These are phyloP conservation scores for Chironex yamaguchii DNA, from an alignment of 30 jellyfish, hydroid and myxozoan species.

Conservation along the genomic window DNA sequence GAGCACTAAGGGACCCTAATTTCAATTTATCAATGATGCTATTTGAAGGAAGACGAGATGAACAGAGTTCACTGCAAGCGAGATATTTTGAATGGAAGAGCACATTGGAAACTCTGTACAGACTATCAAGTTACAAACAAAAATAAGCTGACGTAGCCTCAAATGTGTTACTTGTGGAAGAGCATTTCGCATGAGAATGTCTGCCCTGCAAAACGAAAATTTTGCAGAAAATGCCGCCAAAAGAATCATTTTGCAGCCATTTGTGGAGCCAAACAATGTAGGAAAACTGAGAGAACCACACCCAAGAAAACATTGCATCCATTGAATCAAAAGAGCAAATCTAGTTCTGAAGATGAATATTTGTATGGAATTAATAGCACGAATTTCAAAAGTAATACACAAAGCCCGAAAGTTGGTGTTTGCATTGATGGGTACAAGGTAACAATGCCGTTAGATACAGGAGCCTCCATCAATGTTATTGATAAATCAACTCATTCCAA, in stretches of 20 bases:
- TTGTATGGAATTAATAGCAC: not conserved
- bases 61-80: not conserved
- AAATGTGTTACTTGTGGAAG: too few species aligned
- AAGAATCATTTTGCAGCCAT: not conserved
- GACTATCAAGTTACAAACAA: too few species aligned
- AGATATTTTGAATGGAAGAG: conserved; percentile 13
- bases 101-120: too few species aligned
- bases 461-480: conserved; percentile 18
- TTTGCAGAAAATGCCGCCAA: conserved; percentile 12
- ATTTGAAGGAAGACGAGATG: conserved; percentile 55
- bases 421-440: not conserved
- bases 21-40: conserved; percentile 6
- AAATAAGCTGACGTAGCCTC: too few species aligned
- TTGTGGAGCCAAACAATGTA: not conserved
- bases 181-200: not conserved
- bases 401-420: conserved; percentile 5
- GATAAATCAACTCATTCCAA: not conserved
- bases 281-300: too few species aligned
- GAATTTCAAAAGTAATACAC: not conserved
- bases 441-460: conserved; percentile 2
- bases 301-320: not conserved
- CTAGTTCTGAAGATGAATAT: conserved; percentile 12
- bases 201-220: conserved; percentile 39
- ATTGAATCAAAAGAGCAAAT: too few species aligned
- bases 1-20: conserved; percentile 7